Base-by-base conservation (phyloP, 2,797 vertebrate species). In the Mycteria americana region DNA sequence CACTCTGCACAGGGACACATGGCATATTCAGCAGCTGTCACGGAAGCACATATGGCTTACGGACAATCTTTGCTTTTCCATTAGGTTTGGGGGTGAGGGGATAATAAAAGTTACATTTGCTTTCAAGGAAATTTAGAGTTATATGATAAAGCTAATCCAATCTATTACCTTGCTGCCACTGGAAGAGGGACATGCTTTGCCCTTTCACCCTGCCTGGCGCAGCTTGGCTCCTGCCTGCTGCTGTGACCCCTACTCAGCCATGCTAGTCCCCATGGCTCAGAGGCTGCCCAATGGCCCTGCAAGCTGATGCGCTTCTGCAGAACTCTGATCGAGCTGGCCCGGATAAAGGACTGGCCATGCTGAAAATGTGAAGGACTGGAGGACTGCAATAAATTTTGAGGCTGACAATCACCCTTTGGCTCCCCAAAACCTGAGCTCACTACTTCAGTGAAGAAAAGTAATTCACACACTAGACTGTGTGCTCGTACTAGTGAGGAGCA, bases 221-320 rank as follows among this genome's bases (percentile, higher is more conserved):
- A 59, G 24, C 8, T 15, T 48, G 28, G 19, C 30, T 63, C n/a
- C 18, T 51, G 23, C 35, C 11, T 2, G 2, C 35, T 24, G 7
- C 46, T 79, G 11, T 60, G n/a, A 33, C 3, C 22, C 31, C 31
- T 43, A 45, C 25, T 50, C 56, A 65, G 60, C 30, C 39, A 10
- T 15, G 8, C 21, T 2, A 1, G 13, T 59, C 31, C 33, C 60
- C 39, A 12, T 0, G 1, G 46, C 31, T 63, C 8, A 2, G 28
- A 37, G 45, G 43, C 8, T 82, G 37, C 18, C 35, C 2, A 0
- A 5, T 8, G n/a, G 33, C 56, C 21, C 25, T n/a, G 15, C 6
- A 24, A 89, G 21, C 16, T 28, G 11, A 22, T n/a, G 8, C 7
- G 13, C 15, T 62, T 57, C 48, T 59, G 31, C 9, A 33, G 51